Evolutionary conservation across 2,888 invertebrate genomes (phyloP), one percentile per base, ranked within the genome.

Genomic region (Hartigia nigra): DNA sequence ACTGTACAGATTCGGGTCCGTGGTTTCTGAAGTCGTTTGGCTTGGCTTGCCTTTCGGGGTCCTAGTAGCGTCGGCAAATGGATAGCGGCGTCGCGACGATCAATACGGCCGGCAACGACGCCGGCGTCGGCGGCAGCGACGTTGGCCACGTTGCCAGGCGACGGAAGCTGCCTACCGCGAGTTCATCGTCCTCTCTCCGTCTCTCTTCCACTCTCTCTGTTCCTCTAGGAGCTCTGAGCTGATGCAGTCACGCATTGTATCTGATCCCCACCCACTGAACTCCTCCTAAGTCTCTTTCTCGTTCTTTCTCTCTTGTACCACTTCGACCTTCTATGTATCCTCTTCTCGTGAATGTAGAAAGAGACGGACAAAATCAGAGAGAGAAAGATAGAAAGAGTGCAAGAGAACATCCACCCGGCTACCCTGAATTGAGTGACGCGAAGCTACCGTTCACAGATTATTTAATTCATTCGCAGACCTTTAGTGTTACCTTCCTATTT

Each of bases 141-240:
- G 92, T 92, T 90, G 92, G 92, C 90, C 92, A 89, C 88, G 91
- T 92, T 92, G 92, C 92, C 91, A 90, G 85, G 91, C 92, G 91
- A 91, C 92, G 92, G 91, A 91, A 90, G 91, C 91, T 90, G 90
- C 91, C 94, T 93, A 93, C 93, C 86, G 88, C 88, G 90, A 86
- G 90, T 91, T 90, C 91, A 90, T 92, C 92, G 92, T 90, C 92
- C 92, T 89, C 88, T 84, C 81, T 81, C 82, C 83, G 74, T 74
- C 78, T 76, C 84, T 83, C 81, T 84, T 84, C 84, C 89, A 92
- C 88, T 88, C 88, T 85, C 90, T 91, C 91, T 88, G 88, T 89
- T 81, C 91, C 91, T 92, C 92, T 91, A 88, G 90, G 93, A 84
- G 90, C 92, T 91, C 93, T 93, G 91, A 92, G 86, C 90, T 75